These are phyloP conservation scores for Bubo bubo DNA, from an alignment of 2,113 vertebrate genomes.

Conservation along the genomic window DNA sequence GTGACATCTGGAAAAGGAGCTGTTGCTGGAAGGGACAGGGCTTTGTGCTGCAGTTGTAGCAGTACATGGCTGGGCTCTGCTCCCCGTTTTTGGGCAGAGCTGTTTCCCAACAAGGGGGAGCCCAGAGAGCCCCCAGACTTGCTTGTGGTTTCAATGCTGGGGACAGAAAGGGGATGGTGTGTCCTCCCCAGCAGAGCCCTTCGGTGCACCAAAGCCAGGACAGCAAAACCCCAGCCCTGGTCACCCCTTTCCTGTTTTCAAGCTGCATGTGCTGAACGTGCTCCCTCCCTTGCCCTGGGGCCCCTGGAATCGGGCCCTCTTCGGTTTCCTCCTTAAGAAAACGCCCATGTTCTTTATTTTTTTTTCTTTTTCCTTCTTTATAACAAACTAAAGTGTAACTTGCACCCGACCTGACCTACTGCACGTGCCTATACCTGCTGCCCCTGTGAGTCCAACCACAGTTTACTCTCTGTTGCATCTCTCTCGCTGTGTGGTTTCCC, in stretches of 20 bases:
- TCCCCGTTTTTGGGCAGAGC: not conserved
- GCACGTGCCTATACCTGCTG: conserved; percentile 65
- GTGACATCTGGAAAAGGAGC: not conserved
- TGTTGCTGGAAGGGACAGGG: not conserved
- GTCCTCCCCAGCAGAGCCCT: not conserved
- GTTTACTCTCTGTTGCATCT: conserved; percentile 66
- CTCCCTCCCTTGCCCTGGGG: not conserved
- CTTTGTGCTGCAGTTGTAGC: not conserved
- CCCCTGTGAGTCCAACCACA: conserved; percentile 66
- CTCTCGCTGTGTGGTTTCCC: conserved; percentile 18
- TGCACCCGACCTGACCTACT: conserved; percentile 60
- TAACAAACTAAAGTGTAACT: conserved; percentile 70
- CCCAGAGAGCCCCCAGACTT: not conserved
- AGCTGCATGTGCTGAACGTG: conserved; percentile 50
- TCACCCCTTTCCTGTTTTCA: not conserved
- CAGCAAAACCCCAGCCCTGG: conserved; percentile 50
- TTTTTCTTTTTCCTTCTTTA: conserved; percentile 60
- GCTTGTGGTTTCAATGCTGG: not conserved
- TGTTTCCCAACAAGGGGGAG: not conserved
- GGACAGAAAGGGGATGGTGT: not conserved
- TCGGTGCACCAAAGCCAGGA: conserved; percentile 46
- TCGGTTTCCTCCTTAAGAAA: conserved; percentile 16
- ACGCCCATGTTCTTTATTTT: conserved; percentile 32
- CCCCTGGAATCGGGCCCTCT: not conserved
- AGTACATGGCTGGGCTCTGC: accelerated